Evolutionary conservation across 2,113 vertebrate genomes (phyloP), one percentile per base, ranked within the genome.

Genomic region (Piaya cayana): DNA sequence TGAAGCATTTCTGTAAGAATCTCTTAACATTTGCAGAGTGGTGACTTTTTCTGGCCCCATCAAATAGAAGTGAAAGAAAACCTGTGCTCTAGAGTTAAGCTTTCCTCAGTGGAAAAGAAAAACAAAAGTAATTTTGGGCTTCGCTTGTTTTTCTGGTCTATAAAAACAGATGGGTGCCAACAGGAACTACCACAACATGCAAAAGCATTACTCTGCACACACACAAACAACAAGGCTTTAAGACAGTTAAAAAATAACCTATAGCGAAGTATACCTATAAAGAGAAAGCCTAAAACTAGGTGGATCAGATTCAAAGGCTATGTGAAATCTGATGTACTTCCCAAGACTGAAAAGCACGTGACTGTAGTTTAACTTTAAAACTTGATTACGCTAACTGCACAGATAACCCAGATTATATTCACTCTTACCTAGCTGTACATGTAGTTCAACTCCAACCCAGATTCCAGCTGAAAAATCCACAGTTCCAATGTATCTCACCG

Each of bases 381-480:
- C 13, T 0, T 36, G 18, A 32, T 59, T 16, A 45, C 1, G 1
- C 30, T 20, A 36, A 45, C 16, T 32, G 32, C 36, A 74, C 0
- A 34, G 50, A 50, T 42, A 87, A 94, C 37, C 25, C 45, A 47
- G 36, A 85, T 42, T 9, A 36, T 7, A 70, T 25, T 56, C 27
- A 88, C 69, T 43, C 98, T 98, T 97, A 99, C 98, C 98, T 91
- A 98, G 96, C 93, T 98, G 98, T 96, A 98, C 92, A 62, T 98
- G 98, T 70, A 99, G 97, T 95, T 98, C 98, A 86, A 99, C 97
- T 67, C 98, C 98, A 79, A 99, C 97, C 98, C 98, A 99, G 92
- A 98, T 96, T 43, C 98, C 98, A 96, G 98, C 92, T 29, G 98
- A 98, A 88, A 99, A 99, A 97, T 98, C 98, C 86, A 98, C 98